Base-by-base conservation (phyloP, 2,888 invertebrate species). In the Zaprionus lineosus region DNA sequence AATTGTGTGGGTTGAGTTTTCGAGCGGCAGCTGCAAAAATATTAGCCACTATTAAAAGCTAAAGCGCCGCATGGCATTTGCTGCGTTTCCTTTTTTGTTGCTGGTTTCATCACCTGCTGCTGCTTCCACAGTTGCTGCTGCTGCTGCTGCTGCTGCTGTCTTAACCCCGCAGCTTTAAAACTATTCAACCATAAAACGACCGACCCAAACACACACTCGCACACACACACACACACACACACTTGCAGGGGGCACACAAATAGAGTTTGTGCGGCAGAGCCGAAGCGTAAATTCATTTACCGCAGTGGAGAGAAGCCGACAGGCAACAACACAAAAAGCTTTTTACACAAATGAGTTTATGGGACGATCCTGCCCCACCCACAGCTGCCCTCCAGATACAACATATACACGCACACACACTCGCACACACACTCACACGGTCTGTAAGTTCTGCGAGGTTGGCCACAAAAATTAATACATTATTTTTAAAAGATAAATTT, bases 281-380 rank as follows among this genome's bases (percentile, higher is more conserved):
- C 65, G 60, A 63, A 78, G 78, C 77, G 79, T 78, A 78, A 78
- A 79, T 78, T 78, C 83, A 82, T 82, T 78, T 82, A 74, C 83
- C 75, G 64, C 77, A 75, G 59, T 40, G 43, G 31, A 48, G 43
- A 50, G 43, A 29, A 43, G 43, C 46, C 61, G 40, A 26, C 39
- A 48, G 51, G 58, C 58, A 61, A 46, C 59, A 65, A 62, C 62
- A 69, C 62, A 68, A 73, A 75, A 78, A 78, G 79, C 83, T 82
- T 74, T 78, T 79, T 78, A 78, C 79, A 82, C 77, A 78, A 78
- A 78, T 78, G 79, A 79, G 83, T 78, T 78, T 83, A 78, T 83
- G 71, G 52, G 12, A 33, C n/a, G 26, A 57, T 53, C 34, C 57
- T 57, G 48, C 31, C n/a, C 11, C 14, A 15, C 11, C 19, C 9